Evolutionary conservation across 2,888 invertebrate genomes (phyloP), one percentile per base, ranked within the genome.

Genomic region (Cryptocephalus moraei): DNA sequence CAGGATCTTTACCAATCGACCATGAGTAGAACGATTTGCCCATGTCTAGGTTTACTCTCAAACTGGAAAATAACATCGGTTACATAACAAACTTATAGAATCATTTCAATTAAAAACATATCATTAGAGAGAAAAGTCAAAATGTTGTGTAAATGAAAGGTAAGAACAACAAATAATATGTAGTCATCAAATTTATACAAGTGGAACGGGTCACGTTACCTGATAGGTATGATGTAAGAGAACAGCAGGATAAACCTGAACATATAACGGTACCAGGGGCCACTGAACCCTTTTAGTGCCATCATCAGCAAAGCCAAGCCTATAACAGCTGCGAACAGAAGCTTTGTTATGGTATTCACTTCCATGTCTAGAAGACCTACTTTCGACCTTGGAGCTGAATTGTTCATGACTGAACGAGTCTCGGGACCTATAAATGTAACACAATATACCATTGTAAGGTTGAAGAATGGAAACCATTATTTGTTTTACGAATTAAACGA

Each of bases 141-240:
- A 34, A n/a, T 34, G n/a, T 9, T n/a, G 9, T 34, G 9, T 34
- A 9, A 34, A 34, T 34, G n/a, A 34, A 34, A 34, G 34, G 9
- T 9, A 9, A n/a, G 13, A 40, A 2, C 12, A 13, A 4, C 4
- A 12, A 32, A 31, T 34, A 36, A 10, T n/a, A 36, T 41, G 4
- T 22, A 49, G 33, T 41, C 22, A 33, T 41, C 31, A n/a, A 22
- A 48, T 10, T 40, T 33, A 12, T 22, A 38, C 34, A 47, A 33
- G 4, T 6, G 2, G 3, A 22, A 22, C 22, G 14, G 13, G 11
- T 9, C 12, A 41, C 32, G 73, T 74, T 62, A 86, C 84, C 89
- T 91, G 60, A 99, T 94, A 11, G 99, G 99, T 65, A 99, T 96
- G 61, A 99, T 99, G 73, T 99, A 99, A 0, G 99, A 99, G 74